Evolutionary conservation across 2,888 invertebrate genomes (phyloP), one percentile per base, ranked within the genome.

Genomic region (Spodoptera exigua): DNA sequence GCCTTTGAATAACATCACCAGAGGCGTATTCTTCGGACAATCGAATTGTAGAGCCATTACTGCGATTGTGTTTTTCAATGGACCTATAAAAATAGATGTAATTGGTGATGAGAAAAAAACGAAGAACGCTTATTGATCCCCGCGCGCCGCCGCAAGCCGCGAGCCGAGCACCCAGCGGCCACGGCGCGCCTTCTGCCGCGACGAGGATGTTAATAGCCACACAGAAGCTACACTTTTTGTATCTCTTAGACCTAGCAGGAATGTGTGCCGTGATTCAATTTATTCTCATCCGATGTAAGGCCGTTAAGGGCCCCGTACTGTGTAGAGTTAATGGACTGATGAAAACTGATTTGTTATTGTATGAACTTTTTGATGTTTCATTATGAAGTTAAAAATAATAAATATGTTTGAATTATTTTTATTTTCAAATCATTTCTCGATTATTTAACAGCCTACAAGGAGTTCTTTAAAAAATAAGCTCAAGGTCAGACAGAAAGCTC

Each of bases 21-120:
- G 80, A 83, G 79, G 84, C 81, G 83, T 76, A 82, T 76, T 74
- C 77, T 72, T 72, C 80, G 68, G 65, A 86, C 84, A 89, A 89
- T 88, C 85, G 82, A 84, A 87, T 88, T 85, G 86, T 86, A 71
- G 76, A 86, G 83, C 83, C 79, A 86, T 87, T 89, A 87, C 82
- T 83, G 82, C 81, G 85, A 88, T 87, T 87, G 85, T 86, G 79
- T 87, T 85, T 78, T 88, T 87, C 85, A 90, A 90, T 88, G 78
- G 86, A 82, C 78, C 83, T 84, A 87, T 88, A 87, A 87, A 89
- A 89, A 88, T 86, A 88, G 81, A 85, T 83, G 86, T 90, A 90
- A 91, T 90, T 91, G 88, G 86, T 84, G 77, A 83, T 80, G 83
- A 81, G 81, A 84, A 90, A 90, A 86, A 91, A 90, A 88, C 80